Conservation (phyloP, 2,797 vertebrate genomes). For the Coluber constrictor region DNA sequence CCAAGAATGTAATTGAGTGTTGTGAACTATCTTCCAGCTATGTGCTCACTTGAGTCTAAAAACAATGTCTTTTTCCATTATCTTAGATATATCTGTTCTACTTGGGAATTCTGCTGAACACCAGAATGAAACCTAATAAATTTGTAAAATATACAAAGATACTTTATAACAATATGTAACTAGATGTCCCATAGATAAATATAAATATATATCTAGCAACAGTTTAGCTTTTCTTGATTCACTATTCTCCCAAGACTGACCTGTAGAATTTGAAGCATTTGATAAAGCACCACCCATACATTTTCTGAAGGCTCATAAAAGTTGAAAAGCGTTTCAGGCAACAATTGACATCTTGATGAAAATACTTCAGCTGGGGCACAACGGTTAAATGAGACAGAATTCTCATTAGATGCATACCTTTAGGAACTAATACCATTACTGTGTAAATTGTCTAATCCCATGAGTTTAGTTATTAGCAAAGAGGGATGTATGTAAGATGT, state of each 20-base stretch:
- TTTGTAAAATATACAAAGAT: conserved; percentile 15
- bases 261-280: conserved; percentile 35
- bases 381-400: conserved; percentile 59
- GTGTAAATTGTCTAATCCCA: conserved; percentile 64
- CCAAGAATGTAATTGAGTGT: neutral
- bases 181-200: conserved; percentile 25
- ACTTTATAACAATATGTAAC: conserved; percentile 30
- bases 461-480: conserved; percentile 55
- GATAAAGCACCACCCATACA: conserved; percentile 48
- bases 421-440: conserved; percentile 60
- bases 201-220: conserved; percentile 4
- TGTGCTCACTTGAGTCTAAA: accelerated
- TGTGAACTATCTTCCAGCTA: neutral
- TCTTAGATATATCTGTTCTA: conserved; percentile 7
- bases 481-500: conserved; percentile 33
- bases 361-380: conserved; percentile 39
- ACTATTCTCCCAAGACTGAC: conserved; percentile 10
- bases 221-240: conserved; percentile 35
- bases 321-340: conserved; percentile 38
- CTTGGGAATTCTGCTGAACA: conserved; percentile 17
- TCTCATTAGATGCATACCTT: conserved; percentile 48
- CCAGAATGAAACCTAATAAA: neutral
- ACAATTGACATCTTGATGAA: conserved; percentile 61
- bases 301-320: conserved; percentile 46
- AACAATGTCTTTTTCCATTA: accelerated